Evolutionary conservation across 2,888 invertebrate species (phyloP).

Genomic region (Leucophenga montana): DNA sequence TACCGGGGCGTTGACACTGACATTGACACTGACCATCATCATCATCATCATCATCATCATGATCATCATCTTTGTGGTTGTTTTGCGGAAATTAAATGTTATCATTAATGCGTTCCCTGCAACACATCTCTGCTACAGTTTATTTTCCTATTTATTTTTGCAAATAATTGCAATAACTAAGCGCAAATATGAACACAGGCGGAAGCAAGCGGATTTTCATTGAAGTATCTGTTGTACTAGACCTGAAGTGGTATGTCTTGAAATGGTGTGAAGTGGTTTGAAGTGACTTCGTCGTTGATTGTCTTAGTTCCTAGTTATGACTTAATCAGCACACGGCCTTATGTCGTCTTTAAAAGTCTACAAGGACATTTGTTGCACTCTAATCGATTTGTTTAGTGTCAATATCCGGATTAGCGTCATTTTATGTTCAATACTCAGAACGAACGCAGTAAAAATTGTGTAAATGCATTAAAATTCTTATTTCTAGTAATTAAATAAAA

Average conservation of each 20-base stretch:
- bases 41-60: too few relatives aligned
- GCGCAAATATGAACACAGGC: background rate
- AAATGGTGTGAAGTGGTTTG: background rate
- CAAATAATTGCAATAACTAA: background rate
- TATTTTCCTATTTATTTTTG: background rate
- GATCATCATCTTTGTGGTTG: background rate
- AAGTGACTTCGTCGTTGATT: background rate
- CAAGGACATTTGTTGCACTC: background rate
- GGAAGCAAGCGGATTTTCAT: constrained; percentile 6
- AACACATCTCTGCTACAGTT: background rate
- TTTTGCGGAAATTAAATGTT: constrained; percentile 18
- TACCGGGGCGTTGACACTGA: too few relatives aligned
- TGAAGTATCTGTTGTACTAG: too few relatives aligned
- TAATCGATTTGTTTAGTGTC: background rate
- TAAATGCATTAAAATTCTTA: too few relatives aligned
- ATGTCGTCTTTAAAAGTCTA: background rate
- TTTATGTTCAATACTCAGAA: too few relatives aligned
- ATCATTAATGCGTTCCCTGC: background rate
- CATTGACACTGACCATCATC: background rate
- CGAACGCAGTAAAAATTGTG: too few relatives aligned
- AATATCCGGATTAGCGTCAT: background rate
- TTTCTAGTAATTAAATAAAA: too few relatives aligned
- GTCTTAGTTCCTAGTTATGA: constrained; percentile 4
- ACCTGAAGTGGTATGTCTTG: background rate
- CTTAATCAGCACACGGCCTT: background rate